phyloP scores from a whole-genome alignment of 2,888 invertebrate species.

The Dryadula phaetusa region DNA sequence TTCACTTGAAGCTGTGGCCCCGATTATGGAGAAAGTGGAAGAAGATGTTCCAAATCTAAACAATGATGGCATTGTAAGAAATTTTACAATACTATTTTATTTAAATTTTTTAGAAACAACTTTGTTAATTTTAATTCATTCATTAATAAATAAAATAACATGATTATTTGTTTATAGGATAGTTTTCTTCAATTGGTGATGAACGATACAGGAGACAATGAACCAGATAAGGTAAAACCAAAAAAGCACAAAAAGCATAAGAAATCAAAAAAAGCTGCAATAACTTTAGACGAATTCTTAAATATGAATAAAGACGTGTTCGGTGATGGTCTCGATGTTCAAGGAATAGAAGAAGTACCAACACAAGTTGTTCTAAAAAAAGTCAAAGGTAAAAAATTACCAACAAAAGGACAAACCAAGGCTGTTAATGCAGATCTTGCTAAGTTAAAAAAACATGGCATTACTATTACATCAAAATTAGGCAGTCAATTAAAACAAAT shows the following conservation, averaged over 20 bases:
- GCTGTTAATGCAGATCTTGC: constrained; percentile 61
- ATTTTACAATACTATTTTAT: neutral
- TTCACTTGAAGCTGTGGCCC: constrained; percentile 76
- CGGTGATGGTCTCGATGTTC: constrained; percentile 75
- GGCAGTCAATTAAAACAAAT: constrained; percentile 40
- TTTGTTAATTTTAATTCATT: too few species aligned
- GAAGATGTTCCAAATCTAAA: constrained; percentile 28
- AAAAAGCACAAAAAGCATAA: constrained; percentile 79
- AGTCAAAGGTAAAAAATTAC: constrained; percentile 61
- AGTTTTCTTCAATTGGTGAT: constrained; percentile 70
- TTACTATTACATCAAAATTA: constrained; percentile 68
- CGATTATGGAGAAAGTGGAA: constrained; percentile 70
- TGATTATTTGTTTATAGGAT: constrained; percentile 59
- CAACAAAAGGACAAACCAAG: constrained; percentile 50
- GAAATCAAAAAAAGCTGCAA: constrained; percentile 75
- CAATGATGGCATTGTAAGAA: constrained; percentile 26
- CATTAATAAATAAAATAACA: too few species aligned
- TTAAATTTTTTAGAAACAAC: too few species aligned
- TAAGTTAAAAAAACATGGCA: constrained; percentile 74
- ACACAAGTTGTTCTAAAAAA: constrained; percentile 69
- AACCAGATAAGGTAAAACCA: constrained; percentile 55
- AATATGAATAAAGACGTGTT: constrained; percentile 81
- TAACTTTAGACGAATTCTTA: constrained; percentile 78
- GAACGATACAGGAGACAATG: constrained; percentile 59
- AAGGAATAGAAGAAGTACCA: constrained; percentile 79